A percentile compares a stretch with the other conserved stretches of the same genome.
Conservation (phyloP, 2,888 invertebrate genomes). For the Ypsolopha sequella region DNA sequence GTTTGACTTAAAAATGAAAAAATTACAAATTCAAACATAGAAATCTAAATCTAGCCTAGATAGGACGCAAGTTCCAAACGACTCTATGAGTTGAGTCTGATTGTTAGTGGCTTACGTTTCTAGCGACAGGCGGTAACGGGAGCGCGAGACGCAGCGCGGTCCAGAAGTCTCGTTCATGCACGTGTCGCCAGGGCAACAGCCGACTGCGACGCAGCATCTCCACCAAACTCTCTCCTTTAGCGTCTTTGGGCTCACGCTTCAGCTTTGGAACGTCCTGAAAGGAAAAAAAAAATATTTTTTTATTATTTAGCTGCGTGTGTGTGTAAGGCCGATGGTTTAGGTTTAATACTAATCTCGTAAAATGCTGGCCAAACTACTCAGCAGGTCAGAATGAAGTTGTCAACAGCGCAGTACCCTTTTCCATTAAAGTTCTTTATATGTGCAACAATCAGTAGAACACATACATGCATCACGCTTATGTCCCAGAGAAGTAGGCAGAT, state of each 20-base stretch:
- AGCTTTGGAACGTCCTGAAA: conserved; percentile 70
- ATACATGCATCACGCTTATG: no score
- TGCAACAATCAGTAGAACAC: no score
- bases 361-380: no score
- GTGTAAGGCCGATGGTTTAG: background rate
- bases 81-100: background rate
- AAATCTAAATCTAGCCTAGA: background rate
- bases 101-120: background rate
- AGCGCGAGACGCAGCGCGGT: conserved; percentile 73
- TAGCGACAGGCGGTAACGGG: conserved; percentile 56
- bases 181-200: conserved; percentile 64
- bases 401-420: no score
- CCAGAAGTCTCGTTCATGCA: conserved; percentile 74
- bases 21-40: no score
- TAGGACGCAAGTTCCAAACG: background rate
- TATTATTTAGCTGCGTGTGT: background rate
- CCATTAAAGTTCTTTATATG: no score
- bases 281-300: background rate
- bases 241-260: conserved; percentile 61
- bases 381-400: no score
- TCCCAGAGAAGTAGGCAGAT: no score
- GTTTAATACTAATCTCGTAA: no score
- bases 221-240: conserved; percentile 64
- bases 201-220: conserved; percentile 51
- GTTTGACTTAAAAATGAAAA: no score